A percentile compares a stretch with the other conserved stretches of the same genome.
Conservation (phyloP, 2,888 invertebrate genomes). For the Tineola bisselliella region DNA sequence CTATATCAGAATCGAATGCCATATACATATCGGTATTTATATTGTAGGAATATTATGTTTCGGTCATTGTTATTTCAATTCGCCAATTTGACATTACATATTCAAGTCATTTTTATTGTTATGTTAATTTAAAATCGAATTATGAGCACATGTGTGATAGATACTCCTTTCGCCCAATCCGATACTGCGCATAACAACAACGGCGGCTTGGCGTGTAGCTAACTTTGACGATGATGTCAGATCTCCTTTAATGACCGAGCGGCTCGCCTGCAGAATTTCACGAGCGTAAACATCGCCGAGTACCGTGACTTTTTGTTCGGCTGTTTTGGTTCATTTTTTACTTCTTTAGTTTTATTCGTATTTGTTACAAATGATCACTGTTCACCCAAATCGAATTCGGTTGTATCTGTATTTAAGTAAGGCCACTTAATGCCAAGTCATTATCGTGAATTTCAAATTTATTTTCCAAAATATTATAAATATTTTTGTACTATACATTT, state of each 20-base stretch:
- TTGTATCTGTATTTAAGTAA: background rate
- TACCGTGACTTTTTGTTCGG: background rate
- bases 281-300: slow-evolving; percentile 33
- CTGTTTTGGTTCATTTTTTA: background rate
- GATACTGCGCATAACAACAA: slow-evolving; percentile 43
- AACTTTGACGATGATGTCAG: slow-evolving; percentile 64
- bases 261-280: slow-evolving; percentile 42
- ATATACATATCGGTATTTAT: slow-evolving; percentile 28
- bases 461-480: no score
- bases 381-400: background rate
- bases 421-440: no score
- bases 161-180: background rate
- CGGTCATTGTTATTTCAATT: background rate
- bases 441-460: no score
- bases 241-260: slow-evolving; percentile 44
- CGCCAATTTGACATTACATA: no score
- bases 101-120: no score
- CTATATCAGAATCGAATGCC: slow-evolving; percentile 36
- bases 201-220: slow-evolving; percentile 25
- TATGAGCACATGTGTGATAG: background rate
- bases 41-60: background rate
- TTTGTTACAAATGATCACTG: background rate
- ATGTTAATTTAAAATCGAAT: no score
- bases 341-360: background rate
- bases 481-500: no score